A percentile compares a stretch with the other conserved stretches of the same genome.
Conservation (phyloP, 2,113 vertebrate species). For the Notiomystis cincta region DNA sequence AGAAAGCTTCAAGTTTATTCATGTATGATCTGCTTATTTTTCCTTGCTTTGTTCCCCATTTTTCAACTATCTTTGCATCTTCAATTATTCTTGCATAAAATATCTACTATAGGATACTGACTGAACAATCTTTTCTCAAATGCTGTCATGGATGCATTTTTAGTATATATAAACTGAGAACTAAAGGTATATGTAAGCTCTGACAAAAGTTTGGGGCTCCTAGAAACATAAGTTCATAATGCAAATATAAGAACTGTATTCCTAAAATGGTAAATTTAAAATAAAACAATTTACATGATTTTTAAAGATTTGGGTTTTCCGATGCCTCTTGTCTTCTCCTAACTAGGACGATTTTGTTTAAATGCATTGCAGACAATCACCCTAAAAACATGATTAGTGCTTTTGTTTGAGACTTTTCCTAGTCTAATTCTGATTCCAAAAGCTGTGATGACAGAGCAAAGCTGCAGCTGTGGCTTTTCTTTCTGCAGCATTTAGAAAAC, state of each 20-base stretch:
- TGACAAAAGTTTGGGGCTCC: not conserved
- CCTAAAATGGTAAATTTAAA: not conserved
- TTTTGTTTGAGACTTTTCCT: constrained; percentile 14
- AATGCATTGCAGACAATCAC: not conserved
- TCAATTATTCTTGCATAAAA: not conserved
- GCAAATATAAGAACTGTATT: not conserved
- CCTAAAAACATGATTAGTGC: not conserved
- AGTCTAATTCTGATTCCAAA: not conserved
- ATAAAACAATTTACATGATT: not conserved
- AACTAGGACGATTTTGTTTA: not conserved
- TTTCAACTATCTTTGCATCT: not conserved
- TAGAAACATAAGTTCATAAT: not conserved
- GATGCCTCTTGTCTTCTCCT: not conserved
- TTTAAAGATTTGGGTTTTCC: not conserved
- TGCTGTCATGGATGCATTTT: not conserved
- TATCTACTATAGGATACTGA: not conserved
- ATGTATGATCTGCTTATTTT: not conserved
- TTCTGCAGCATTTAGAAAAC: not conserved
- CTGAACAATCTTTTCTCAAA: not conserved
- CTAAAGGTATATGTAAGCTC: not conserved
- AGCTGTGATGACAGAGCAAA: constrained; percentile 29
- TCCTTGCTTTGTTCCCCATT: not conserved
- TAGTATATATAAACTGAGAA: not conserved
- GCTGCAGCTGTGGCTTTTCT: constrained; percentile 41
- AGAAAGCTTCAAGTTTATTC: not conserved